Base-by-base conservation (phyloP, 2,888 invertebrate species). In the Galeopsomyia nigrocyanea region DNA sequence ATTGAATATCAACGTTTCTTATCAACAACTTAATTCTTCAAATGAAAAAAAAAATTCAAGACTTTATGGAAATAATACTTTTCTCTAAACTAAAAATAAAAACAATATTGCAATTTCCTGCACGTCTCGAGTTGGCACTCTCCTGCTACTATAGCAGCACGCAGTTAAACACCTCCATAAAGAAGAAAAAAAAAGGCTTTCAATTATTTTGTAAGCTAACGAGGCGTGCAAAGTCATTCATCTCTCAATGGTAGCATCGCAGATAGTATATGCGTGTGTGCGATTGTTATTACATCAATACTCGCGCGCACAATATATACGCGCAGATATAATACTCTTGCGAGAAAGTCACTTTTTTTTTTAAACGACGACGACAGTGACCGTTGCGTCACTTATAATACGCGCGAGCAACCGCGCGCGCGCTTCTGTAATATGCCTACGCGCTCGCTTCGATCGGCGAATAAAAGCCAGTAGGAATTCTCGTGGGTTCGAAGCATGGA, bases 381-480 rank as follows among this genome's bases (percentile, higher is more conserved):
- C 26, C 22, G 61, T 75, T 75, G 68, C 74, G 62, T 75, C 71
- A 75, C 39, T 31, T 31, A 31, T 2, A 26, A 26, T 26, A 26
- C 26, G 26, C 26, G 5, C 26, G 26, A 2, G 5, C 26, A 26
- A 5, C 5, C 26, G 26, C 60, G 13, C 53, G 22, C 53, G 60
- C 39, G 65, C 57, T 22, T 62, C 65, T 66, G 62, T 66, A 71
- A 62, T 71, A 56, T 65, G 58, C 74, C 74, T 71, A 71, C 74
- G 70, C 67, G 71, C 49, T 13, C 9, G 6, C 31, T 39, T 21
- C 22, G 46, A 17, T 10, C 3, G 60, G 53, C 47, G 39, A 51
- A 74, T 70, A 71, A 66, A 66, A 70, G 65, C 61, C 51, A 61
- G 1, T 31, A 51, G 68, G 60, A 71, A 71, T 75, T 68, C 65